These are phyloP conservation scores for Ophiodon elongatus DNA, from an alignment of 2,113 vertebrate genomes.

Conservation along the genomic window DNA sequence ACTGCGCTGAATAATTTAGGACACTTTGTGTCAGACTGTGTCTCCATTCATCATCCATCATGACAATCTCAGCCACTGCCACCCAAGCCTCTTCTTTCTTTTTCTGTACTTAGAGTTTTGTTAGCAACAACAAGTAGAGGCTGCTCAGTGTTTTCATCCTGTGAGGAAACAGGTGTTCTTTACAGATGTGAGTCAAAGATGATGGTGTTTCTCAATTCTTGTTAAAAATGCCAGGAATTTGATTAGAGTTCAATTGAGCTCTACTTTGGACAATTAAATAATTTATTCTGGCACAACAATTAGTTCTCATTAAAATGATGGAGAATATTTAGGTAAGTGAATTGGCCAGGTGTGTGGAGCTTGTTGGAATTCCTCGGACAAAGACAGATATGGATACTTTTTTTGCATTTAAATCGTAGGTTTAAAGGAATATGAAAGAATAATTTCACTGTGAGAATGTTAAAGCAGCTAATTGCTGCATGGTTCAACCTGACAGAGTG, in stretches of 20 bases:
- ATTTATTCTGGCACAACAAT: not conserved
- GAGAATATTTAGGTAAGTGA: constrained; percentile 5
- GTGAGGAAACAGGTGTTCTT: constrained; percentile 1
- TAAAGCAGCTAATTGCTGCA: constrained; percentile 12
- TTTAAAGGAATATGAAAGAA: not conserved
- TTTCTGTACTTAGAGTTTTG: not conserved
- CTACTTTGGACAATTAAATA: not conserved
- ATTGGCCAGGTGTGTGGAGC: not conserved
- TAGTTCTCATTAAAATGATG: not conserved
- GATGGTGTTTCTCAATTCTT: not conserved
- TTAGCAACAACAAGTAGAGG: not conserved
- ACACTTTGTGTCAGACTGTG: constrained; percentile 34
- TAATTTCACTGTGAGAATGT: not conserved
- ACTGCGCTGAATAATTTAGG: constrained; percentile 1
- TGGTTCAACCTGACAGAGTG: not conserved
- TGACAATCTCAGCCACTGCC: constrained; percentile 27
- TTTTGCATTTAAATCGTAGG: too few species aligned
- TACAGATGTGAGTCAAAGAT: constrained; percentile 12
- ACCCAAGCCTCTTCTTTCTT: not conserved
- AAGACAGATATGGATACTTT: not conserved
- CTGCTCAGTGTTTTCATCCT: constrained; percentile 1
- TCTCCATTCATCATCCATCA: constrained; percentile 39
- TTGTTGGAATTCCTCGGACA: not conserved
- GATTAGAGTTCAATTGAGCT: not conserved
- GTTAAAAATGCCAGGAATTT: not conserved